Evolutionary conservation across 2,888 invertebrate genomes (phyloP).

Genomic region (Epistrophe eligans): DNA sequence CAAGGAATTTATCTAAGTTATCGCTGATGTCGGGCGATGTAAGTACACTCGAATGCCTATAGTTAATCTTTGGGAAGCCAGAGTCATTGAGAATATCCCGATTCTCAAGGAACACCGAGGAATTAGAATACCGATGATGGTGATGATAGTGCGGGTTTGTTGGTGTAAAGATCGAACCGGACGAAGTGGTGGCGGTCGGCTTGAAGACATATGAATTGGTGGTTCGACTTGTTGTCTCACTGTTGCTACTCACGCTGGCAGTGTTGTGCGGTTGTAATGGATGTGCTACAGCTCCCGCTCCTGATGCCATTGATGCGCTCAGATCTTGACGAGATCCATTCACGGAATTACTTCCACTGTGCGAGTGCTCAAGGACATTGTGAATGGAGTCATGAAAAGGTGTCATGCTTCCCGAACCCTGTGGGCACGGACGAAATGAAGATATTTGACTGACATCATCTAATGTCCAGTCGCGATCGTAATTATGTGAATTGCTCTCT

Average conservation of each 20-base stretch:
- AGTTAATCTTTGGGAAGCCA: conserved; percentile 82
- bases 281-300: conserved; percentile 57
- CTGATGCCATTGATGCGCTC: conserved; percentile 77
- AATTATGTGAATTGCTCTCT: conserved; percentile 85
- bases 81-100: conserved; percentile 84
- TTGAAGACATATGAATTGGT: conserved; percentile 76
- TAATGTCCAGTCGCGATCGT: conserved; percentile 83
- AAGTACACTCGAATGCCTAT: conserved; percentile 82
- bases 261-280: conserved; percentile 64
- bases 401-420: conserved; percentile 84
- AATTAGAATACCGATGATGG: conserved; percentile 82
- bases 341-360: conserved; percentile 82
- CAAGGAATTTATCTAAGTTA: conserved; percentile 80
- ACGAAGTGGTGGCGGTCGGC: conserved; percentile 62
- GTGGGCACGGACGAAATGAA: conserved; percentile 83
- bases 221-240: conserved; percentile 70
- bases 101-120: conserved; percentile 84
- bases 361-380: conserved; percentile 83
- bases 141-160: conserved; percentile 63
- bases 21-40: conserved; percentile 79
- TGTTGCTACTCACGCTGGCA: conserved; percentile 63
- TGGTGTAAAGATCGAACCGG: conserved; percentile 62
- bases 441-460: conserved; percentile 84
- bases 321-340: conserved; percentile 83
- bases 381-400: conserved; percentile 84